phyloP scores from a whole-genome alignment of 2,888 invertebrate species.

The Brenthis ino region DNA sequence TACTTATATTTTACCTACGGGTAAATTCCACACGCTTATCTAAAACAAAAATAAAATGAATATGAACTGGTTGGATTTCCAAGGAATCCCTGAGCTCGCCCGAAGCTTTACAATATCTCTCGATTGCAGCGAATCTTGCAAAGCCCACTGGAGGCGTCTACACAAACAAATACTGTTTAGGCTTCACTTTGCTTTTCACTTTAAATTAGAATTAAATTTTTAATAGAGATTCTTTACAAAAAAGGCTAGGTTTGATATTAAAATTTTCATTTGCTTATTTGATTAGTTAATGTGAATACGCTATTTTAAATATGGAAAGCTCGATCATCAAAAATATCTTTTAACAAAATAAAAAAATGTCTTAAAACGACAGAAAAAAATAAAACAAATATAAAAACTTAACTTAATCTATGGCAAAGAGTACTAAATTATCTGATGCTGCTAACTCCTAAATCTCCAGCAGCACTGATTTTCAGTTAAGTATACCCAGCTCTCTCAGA shows the following conservation, averaged over 20 bases:
- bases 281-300: no score
- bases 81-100: constrained; percentile 20
- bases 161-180: constrained; percentile 21
- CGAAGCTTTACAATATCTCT: constrained; percentile 27
- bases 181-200: constrained; percentile 17
- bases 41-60: constrained; percentile 23
- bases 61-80: constrained; percentile 23
- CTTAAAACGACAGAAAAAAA: no score
- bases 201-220: constrained; percentile 4
- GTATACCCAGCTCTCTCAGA: no score
- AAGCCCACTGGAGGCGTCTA: constrained; percentile 19
- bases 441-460: no score
- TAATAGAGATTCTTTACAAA: neutral
- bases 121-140: constrained; percentile 24
- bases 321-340: no score
- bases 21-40: constrained; percentile 11
- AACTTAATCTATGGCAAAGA: no score
- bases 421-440: no score
- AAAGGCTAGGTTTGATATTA: neutral
- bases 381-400: no score
- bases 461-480: no score
- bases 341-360: no score
- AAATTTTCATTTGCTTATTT: no score
- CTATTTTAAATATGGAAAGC: no score
- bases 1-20: neutral